Percentiles rank a stretch among this genome's conserved stretches.
Evolutionary conservation across 2,888 invertebrate species (phyloP).

Genomic region (Mesorhabditis belari): DNA sequence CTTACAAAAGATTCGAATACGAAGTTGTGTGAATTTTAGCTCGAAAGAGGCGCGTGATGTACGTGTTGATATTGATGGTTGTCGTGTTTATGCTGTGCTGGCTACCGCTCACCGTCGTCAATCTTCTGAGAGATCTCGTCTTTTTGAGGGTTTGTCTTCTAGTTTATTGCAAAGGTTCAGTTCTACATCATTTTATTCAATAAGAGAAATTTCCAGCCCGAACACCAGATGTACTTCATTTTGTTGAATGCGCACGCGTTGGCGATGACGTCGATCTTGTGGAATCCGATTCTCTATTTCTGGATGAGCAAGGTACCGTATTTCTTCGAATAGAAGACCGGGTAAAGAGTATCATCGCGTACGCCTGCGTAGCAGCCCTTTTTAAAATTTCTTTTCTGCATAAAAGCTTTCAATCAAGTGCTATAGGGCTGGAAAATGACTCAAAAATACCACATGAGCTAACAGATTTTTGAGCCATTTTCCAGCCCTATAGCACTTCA

Average conservation of each 20-base stretch:
- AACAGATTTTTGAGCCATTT: no score
- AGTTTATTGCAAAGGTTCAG: not conserved
- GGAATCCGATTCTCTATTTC: slow-evolving; percentile 52
- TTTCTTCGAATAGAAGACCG: slow-evolving; percentile 1
- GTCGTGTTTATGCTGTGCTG: slow-evolving; percentile 45
- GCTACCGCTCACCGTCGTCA: slow-evolving; percentile 48
- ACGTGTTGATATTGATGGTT: slow-evolving; percentile 51
- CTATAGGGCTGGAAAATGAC: no score
- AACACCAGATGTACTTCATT: slow-evolving; percentile 47
- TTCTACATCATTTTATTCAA: not conserved
- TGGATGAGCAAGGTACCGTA: slow-evolving; percentile 48
- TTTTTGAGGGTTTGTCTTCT: slow-evolving; percentile 5
- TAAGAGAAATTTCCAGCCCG: slow-evolving; percentile 5
- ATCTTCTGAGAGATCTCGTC: slow-evolving; percentile 45
- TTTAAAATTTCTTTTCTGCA: no score
- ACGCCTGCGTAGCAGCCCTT: no score
- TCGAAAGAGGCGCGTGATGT: slow-evolving; percentile 45
- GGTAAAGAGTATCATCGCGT: no score
- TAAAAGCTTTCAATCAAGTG: no score
- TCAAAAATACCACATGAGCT: no score
- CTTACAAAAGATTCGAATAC: no score
- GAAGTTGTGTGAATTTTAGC: no score
- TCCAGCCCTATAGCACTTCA: no score
- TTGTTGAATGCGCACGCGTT: slow-evolving; percentile 46
- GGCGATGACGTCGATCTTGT: slow-evolving; percentile 51